Percentiles rank a stretch among this genome's conserved stretches.
Conservation (phyloP, 2,797 vertebrate species). For the Tamandua tetradactyla region DNA sequence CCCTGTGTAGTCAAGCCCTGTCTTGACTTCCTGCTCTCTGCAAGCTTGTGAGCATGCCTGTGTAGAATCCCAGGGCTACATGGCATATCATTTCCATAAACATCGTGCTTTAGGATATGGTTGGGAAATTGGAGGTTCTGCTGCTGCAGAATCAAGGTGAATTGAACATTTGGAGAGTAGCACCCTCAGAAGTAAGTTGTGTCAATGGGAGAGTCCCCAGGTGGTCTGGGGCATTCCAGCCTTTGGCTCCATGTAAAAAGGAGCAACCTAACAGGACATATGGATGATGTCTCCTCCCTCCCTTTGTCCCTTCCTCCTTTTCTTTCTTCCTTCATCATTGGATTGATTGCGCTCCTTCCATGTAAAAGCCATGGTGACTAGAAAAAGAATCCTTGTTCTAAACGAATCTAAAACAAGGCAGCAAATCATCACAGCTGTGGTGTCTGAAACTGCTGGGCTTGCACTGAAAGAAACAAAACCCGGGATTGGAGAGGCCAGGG, state of each 20-base stretch:
- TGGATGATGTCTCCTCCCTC: accelerated
- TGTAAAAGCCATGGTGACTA: background rate
- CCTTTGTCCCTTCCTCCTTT: background rate
- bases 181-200: too few relatives aligned
- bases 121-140: background rate
- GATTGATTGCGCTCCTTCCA: background rate
- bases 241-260: accelerated
- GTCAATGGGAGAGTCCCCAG: background rate
- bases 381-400: background rate
- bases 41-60: too few relatives aligned
- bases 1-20: background rate
- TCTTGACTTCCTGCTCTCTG: background rate
- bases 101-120: background rate
- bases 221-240: accelerated
- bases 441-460: accelerated
- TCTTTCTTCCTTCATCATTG: background rate
- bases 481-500: background rate
- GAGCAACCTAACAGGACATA: background rate
- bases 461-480: accelerated
- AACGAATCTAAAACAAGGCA: background rate
- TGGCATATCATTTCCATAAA: background rate
- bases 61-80: background rate
- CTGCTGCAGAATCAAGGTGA: background rate
- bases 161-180: background rate
- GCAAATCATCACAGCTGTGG: background rate